Evolutionary conservation across 2,888 invertebrate species (phyloP), one percentile per base, ranked within the genome.

Genomic region (Tigriopus californicus): DNA sequence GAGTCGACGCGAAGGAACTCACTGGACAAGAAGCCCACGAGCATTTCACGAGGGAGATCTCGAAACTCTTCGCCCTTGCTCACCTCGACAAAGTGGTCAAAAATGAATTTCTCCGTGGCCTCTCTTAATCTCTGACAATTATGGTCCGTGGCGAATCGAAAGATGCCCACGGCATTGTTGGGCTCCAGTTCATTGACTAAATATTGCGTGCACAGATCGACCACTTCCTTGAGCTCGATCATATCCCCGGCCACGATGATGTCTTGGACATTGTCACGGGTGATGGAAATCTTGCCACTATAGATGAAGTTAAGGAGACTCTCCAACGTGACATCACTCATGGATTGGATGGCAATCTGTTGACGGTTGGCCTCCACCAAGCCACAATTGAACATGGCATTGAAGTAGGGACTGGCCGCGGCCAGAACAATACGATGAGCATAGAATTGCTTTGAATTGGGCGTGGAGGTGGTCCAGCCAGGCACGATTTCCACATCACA

Each of bases 341-440:
- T 78, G 59, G 82, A 82, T 64, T 85, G 85, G 61, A 91, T 74
- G 64, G 83, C 80, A n/a, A 91, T 82, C 62, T 80, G 77, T 64
- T 81, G 79, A 70, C 85, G 82, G 66, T 83, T 81, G 66, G 82
- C 83, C 71, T 91, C 91, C 62, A 82, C 80, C 64, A 91, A 73
- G 12, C 85, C 87, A 41, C 83, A 83, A 64, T 83, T 82, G 69
- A 91, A 90, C 90, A 91, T 91, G 48, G 89, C 90, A 72, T 88
- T 83, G 72, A 92, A 92, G 71, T 91, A 92, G 60, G 85, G 84
- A 73, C 89, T 88, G 64, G 86, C 83, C 6, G 90, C 87, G 64
- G 89, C 85, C 62, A 92, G 73, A 11, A 92, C 82, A 15, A 85
- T 83, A 65, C 85, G 77, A 70, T 91, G 91, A 58, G 86, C 89